phyloP scores from a whole-genome alignment of 2,113 vertebrate species.

The Hucho hucho region DNA sequence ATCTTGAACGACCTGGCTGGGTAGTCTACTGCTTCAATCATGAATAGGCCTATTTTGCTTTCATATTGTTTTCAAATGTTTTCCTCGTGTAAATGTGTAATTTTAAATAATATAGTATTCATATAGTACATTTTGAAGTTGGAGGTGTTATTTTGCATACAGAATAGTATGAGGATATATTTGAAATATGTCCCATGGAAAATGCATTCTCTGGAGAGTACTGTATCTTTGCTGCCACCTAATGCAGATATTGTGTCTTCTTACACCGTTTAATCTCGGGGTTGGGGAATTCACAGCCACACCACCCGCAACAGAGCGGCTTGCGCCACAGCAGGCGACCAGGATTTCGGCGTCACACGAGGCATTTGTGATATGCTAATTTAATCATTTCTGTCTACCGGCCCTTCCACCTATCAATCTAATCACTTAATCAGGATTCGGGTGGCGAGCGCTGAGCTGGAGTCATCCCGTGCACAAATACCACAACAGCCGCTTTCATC shows the following conservation, averaged over 20 bases:
- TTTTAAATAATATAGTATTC: not conserved
- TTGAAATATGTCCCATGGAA: not conserved
- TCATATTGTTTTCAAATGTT: no score
- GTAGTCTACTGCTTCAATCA: no score
- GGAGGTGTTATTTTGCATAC: no score
- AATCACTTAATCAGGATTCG: conserved; percentile 76
- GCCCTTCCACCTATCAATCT: conserved; percentile 71
- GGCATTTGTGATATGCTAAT: conserved; percentile 75
- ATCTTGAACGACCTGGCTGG: no score
- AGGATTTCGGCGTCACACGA: conserved; percentile 57
- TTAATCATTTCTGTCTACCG: conserved; percentile 75
- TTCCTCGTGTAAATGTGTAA: not conserved
- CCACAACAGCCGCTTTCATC: conserved; percentile 57
- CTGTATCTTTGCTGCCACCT: conserved; percentile 83
- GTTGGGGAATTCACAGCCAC: conserved; percentile 51
- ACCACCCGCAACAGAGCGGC: conserved; percentile 4
- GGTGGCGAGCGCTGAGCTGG: conserved; percentile 29
- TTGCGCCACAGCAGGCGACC: conserved; percentile 49
- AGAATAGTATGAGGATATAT: no score
- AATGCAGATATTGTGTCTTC: conserved; percentile 64
- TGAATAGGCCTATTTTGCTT: no score
- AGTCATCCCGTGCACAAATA: conserved; percentile 47
- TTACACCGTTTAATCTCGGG: conserved; percentile 53
- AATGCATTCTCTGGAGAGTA: conserved; percentile 33
- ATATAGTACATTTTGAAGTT: not conserved